Conservation (phyloP, 2,113 vertebrate species). For the Pantherophis guttatus region DNA sequence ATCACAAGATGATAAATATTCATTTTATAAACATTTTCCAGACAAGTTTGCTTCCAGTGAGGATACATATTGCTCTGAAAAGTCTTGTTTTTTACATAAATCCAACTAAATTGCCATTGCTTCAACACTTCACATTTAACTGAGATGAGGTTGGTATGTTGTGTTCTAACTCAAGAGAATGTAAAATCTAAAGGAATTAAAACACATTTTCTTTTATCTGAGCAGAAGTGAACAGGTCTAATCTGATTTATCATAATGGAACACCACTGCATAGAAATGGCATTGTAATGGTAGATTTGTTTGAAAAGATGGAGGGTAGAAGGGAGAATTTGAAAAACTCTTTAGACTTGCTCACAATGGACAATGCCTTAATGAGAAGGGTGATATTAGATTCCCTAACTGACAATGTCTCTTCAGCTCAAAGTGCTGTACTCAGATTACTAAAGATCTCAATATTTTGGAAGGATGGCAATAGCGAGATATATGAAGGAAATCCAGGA, state of each 20-base stretch:
- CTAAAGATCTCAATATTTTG: not conserved
- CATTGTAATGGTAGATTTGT: not conserved
- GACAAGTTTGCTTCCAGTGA: not conserved
- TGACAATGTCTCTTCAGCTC: not conserved
- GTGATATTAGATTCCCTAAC: not conserved
- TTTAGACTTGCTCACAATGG: not conserved
- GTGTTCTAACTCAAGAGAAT: not conserved
- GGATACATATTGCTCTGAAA: not conserved
- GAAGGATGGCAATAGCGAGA: not conserved
- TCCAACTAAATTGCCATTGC: not conserved
- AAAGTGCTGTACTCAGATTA: not conserved
- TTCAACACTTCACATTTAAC: not conserved
- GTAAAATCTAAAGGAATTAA: not conserved
- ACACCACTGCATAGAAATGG: not conserved
- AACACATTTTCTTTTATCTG: not conserved
- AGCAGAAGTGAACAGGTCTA: not conserved
- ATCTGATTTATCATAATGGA: not conserved
- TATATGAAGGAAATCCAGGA: not conserved
- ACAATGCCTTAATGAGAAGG: not conserved
- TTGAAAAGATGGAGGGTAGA: not conserved
- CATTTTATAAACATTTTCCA: not conserved
- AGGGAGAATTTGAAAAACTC: not conserved
- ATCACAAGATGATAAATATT: not conserved
- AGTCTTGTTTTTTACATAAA: not conserved
- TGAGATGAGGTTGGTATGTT: not conserved